These are phyloP conservation scores for Ptyas mucosa DNA, from an alignment of 2,113 vertebrate species.

Conservation along the genomic window DNA sequence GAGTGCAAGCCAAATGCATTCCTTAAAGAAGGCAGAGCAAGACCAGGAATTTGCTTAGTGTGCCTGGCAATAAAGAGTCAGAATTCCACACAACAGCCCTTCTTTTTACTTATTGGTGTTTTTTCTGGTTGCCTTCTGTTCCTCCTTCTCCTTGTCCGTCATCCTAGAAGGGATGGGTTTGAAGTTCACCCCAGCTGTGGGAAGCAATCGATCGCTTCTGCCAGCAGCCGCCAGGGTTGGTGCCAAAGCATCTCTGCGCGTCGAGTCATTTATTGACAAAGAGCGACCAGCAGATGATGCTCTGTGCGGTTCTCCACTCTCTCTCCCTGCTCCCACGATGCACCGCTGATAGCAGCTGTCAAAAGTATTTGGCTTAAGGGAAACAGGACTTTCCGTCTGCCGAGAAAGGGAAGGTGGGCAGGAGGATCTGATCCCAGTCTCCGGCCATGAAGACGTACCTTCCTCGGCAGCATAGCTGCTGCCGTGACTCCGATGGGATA, in stretches of 20 bases:
- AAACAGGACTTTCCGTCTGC: constrained; percentile 45
- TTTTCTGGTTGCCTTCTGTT: not conserved
- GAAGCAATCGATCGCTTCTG: constrained; percentile 84
- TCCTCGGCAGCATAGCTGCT: constrained; percentile 75
- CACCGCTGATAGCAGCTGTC: constrained; percentile 66
- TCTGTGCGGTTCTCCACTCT: constrained; percentile 44
- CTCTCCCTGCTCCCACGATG: constrained; percentile 63
- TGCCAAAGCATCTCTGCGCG: constrained; percentile 79
- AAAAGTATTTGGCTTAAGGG: constrained; percentile 55
- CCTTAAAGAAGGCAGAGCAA: not conserved
- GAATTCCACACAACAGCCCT: constrained; percentile 17
- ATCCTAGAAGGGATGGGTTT: constrained; percentile 38
- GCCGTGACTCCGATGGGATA: constrained; percentile 65
- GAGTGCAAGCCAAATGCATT: constrained; percentile 6
- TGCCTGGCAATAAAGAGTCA: not conserved
- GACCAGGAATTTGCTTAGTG: constrained; percentile 5
- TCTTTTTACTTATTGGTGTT: not conserved
- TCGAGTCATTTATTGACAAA: constrained; percentile 84
- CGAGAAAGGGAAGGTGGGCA: constrained; percentile 52
- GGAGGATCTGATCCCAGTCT: constrained; percentile 32
- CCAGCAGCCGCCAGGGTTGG: constrained; percentile 77
- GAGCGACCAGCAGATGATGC: constrained; percentile 74
- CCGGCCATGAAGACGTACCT: constrained; percentile 78
- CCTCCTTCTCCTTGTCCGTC: constrained; percentile 10
- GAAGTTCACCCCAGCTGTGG: constrained; percentile 72